A percentile compares a stretch with the other conserved stretches of the same genome.
Conservation (phyloP, 2,888 invertebrate genomes). For the Xylocampa areola region DNA sequence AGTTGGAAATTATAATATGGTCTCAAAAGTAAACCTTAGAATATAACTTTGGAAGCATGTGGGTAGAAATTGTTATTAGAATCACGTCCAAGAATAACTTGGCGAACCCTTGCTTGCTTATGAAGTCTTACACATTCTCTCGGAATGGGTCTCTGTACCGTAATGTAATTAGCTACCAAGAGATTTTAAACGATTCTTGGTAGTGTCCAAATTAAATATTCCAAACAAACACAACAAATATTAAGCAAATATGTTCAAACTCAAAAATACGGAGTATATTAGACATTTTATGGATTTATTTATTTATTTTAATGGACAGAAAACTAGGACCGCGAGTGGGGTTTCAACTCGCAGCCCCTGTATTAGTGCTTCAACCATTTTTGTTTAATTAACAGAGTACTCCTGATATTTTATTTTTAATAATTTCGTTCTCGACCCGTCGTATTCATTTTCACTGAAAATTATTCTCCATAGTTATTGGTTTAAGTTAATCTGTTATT, state of each 20-base stretch:
- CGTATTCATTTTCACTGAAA: too few relatives aligned
- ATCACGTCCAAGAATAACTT: constrained; percentile 41
- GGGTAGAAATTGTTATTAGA: constrained; percentile 29
- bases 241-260: too few relatives aligned
- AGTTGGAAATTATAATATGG: constrained; percentile 7
- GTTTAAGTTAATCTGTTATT: neutral
- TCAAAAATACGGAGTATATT: too few relatives aligned
- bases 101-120: constrained; percentile 37
- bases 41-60: constrained; percentile 8
- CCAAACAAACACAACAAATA: neutral
- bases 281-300: too few relatives aligned
- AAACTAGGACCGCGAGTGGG: too few relatives aligned
- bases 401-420: too few relatives aligned
- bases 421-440: too few relatives aligned
- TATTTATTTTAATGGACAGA: too few relatives aligned
- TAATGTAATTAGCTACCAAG: constrained; percentile 47
- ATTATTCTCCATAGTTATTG: too few relatives aligned
- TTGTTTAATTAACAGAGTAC: too few relatives aligned
- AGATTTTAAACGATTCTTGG: constrained; percentile 24
- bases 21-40: constrained; percentile 19
- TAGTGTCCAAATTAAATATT: constrained; percentile 17
- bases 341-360: too few relatives aligned
- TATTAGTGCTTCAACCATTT: too few relatives aligned
- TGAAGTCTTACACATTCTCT: constrained; percentile 51
- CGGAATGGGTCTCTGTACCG: constrained; percentile 37